Evolutionary conservation across 1,140 invertebrate genomes (phyloP).

Genomic region (Procambarus clarkii): DNA sequence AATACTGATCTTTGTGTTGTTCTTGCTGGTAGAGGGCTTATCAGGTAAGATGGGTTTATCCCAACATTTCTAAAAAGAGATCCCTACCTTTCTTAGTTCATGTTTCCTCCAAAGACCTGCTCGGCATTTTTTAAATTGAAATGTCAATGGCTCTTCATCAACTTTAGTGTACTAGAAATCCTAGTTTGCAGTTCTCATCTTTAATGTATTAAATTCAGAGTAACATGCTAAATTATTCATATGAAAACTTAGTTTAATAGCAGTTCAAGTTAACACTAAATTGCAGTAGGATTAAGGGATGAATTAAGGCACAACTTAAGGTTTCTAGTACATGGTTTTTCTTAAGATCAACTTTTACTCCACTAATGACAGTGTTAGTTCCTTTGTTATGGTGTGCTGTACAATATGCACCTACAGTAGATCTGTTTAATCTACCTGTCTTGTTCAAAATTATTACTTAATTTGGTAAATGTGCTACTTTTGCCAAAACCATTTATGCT

Average conservation of each 20-base stretch:
- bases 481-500: too few species aligned
- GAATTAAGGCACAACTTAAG: background rate
- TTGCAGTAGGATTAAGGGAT: background rate
- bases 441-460: background rate
- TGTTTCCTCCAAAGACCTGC: slow-evolving; percentile 40
- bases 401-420: slow-evolving; percentile 22
- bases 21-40: slow-evolving; percentile 57
- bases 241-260: background rate
- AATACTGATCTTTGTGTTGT: slow-evolving; percentile 51
- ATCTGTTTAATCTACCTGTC: background rate
- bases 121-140: background rate
- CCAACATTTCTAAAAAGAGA: slow-evolving; percentile 9
- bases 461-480: background rate
- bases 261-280: background rate
- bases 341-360: background rate
- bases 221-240: background rate
- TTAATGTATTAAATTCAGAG: background rate
- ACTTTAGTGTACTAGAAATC: background rate
- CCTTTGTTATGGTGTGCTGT: slow-evolving; percentile 49
- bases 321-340: slow-evolving; percentile 6
- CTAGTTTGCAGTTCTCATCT: background rate
- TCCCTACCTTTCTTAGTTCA: slow-evolving; percentile 29
- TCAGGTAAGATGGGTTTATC: slow-evolving; percentile 57
- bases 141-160: background rate
- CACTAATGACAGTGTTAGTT: slow-evolving; percentile 12